Conservation (phyloP, 2,888 invertebrate species). For the Leptarthrus brevirostris region DNA sequence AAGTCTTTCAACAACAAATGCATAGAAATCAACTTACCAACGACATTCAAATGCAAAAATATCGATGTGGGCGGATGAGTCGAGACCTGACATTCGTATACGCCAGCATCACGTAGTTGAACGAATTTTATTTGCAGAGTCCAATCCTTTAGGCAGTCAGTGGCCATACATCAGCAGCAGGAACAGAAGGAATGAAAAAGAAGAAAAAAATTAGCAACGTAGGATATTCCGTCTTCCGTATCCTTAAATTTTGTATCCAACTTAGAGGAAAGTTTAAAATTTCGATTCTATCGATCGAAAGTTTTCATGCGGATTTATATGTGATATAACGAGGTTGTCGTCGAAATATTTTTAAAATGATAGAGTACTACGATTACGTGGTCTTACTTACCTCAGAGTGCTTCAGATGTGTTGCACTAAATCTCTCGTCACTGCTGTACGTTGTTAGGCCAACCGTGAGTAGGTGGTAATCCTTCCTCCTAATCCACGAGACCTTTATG, state of each 20-base stretch:
- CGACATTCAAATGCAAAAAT: constrained; percentile 85
- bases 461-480: constrained; percentile 85
- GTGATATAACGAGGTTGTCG: too few species aligned
- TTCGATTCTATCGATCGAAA: too few species aligned
- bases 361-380: too few species aligned
- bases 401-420: constrained; percentile 86
- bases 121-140: constrained; percentile 90
- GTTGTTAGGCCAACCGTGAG: constrained; percentile 88
- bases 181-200: neutral
- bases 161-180: neutral
- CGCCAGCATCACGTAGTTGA: constrained; percentile 84
- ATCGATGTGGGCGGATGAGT: constrained; percentile 92
- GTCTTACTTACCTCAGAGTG: constrained; percentile 79
- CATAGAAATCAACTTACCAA: constrained; percentile 75
- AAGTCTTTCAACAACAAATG: neutral
- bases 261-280: neutral
- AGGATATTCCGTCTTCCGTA: too few species aligned
- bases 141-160: constrained; percentile 78
- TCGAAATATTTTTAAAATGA: too few species aligned
- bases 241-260: neutral
- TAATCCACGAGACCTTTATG: constrained; percentile 87
- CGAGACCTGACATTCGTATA: constrained; percentile 92
- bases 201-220: too few species aligned
- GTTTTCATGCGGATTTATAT: too few species aligned
- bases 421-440: constrained; percentile 89